A percentile compares a stretch with the other conserved stretches of the same genome.
phyloP scores from a whole-genome alignment of 2,888 invertebrate species.

The Chrysolina haemoptera region DNA sequence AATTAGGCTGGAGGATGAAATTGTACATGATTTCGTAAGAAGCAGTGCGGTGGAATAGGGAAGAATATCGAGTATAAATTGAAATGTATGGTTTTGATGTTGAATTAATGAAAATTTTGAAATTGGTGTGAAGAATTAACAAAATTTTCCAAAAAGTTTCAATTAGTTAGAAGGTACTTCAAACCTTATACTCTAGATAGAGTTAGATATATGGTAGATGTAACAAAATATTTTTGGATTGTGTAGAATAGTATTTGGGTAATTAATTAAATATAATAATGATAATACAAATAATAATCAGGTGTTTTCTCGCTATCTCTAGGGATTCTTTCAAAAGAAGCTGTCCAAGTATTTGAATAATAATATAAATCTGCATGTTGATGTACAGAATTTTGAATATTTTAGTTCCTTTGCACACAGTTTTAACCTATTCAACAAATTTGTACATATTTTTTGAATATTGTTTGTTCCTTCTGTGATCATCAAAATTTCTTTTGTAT shows the following conservation, averaged over 20 bases:
- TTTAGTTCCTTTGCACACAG: conserved; percentile 48
- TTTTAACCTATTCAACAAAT: conserved; percentile 49
- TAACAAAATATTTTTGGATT: conserved; percentile 70
- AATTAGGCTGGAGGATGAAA: no score
- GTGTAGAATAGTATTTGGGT: conserved; percentile 66
- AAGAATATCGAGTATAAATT: conserved; percentile 5
- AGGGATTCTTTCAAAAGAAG: conserved; percentile 50
- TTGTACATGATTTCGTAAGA: not conserved
- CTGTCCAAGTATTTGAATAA: conserved; percentile 46
- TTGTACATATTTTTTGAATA: conserved; percentile 57
- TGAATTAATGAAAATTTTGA: conserved; percentile 29
- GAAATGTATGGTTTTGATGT: not conserved
- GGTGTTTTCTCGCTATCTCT: conserved; percentile 59
- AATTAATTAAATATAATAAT: conserved; percentile 49
- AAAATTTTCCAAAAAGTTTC: conserved; percentile 50
- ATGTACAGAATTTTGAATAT: conserved; percentile 47
- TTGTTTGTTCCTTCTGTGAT: conserved; percentile 59
- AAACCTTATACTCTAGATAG: conserved; percentile 65
- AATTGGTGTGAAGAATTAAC: conserved; percentile 40
- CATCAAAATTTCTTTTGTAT: conserved; percentile 55
- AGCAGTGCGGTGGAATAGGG: not conserved
- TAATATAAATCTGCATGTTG: conserved; percentile 51
- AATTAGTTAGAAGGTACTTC: conserved; percentile 59
- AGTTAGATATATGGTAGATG: conserved; percentile 64
- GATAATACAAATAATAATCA: conserved; percentile 60